A percentile compares a stretch with the other conserved stretches of the same genome.
Evolutionary conservation across 2,888 invertebrate species (phyloP).

Genomic region (Abrostola triplasia): DNA sequence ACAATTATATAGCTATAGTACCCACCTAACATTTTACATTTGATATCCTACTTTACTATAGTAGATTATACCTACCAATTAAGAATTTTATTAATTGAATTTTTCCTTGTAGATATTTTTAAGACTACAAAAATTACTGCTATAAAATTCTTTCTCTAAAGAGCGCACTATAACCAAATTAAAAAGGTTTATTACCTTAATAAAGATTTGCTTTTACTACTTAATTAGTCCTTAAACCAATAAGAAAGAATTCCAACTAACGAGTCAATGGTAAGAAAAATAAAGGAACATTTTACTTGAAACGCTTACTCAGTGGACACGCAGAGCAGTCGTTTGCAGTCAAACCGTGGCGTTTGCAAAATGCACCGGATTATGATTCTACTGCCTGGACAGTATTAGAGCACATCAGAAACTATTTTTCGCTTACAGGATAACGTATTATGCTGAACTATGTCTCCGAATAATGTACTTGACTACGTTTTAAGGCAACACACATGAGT

Average conservation of each 20-base stretch:
- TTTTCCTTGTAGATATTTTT: background rate
- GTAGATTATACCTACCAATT: no score
- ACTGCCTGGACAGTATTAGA: slow-evolving; percentile 32
- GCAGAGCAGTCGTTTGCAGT: slow-evolving; percentile 21
- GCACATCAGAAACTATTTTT: slow-evolving; percentile 26
- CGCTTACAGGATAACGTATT: background rate
- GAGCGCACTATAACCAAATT: slow-evolving; percentile 8
- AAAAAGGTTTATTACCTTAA: slow-evolving; percentile 42
- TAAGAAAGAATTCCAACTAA: slow-evolving; percentile 36
- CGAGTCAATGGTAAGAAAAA: slow-evolving; percentile 37
- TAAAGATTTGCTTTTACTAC: slow-evolving; percentile 50
- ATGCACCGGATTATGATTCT: slow-evolving; percentile 49
- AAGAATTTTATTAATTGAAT: no score
- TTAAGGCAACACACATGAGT: no score
- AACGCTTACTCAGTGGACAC: slow-evolving; percentile 35
- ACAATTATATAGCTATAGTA: no score
- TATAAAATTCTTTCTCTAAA: no score
- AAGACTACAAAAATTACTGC: no score
- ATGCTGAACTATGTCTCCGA: no score
- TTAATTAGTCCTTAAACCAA: slow-evolving; percentile 48
- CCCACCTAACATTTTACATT: no score
- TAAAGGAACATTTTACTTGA: slow-evolving; percentile 12
- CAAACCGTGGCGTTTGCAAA: slow-evolving; percentile 47
- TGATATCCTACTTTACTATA: no score
- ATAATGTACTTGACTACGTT: no score